Evolutionary conservation across 2,113 vertebrate genomes (phyloP).

Genomic region (Microcebus tavaratra): DNA sequence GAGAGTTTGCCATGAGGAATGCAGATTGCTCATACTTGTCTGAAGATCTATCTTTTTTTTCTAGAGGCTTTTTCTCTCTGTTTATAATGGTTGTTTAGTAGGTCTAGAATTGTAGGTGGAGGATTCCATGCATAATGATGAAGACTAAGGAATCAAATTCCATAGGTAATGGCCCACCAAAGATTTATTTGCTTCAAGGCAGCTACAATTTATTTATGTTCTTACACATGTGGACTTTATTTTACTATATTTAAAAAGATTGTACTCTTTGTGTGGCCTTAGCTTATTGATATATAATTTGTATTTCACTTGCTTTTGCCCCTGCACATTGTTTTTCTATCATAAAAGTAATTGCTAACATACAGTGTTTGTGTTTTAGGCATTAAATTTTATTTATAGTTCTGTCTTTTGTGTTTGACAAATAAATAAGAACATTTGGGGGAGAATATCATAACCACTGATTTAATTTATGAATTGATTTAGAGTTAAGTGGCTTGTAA

Average conservation of each 20-base stretch:
- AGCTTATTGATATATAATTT: neutral
- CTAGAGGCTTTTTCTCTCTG: slow-evolving; percentile 74
- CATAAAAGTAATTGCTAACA: neutral
- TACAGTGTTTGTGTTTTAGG: neutral
- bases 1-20: slow-evolving; percentile 77
- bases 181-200: slow-evolving; percentile 68
- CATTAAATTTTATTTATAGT: neutral
- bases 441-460: neutral
- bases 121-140: slow-evolving; percentile 51
- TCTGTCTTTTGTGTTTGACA: slow-evolving; percentile 32
- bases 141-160: slow-evolving; percentile 54
- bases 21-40: slow-evolving; percentile 75
- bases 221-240: neutral
- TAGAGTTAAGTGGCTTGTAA: slow-evolving; percentile 27
- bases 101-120: slow-evolving; percentile 68
- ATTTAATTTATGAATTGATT: slow-evolving; percentile 35
- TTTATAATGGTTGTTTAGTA: slow-evolving; percentile 75
- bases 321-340: neutral
- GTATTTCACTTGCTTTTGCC: neutral
- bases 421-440: slow-evolving; percentile 20
- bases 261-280: neutral
- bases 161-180: slow-evolving; percentile 42
- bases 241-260: neutral
- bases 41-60: slow-evolving; percentile 70
- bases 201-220: slow-evolving; percentile 7